phyloP scores from a whole-genome alignment of 1,140 invertebrate species.

The Melanaphis sacchari region DNA sequence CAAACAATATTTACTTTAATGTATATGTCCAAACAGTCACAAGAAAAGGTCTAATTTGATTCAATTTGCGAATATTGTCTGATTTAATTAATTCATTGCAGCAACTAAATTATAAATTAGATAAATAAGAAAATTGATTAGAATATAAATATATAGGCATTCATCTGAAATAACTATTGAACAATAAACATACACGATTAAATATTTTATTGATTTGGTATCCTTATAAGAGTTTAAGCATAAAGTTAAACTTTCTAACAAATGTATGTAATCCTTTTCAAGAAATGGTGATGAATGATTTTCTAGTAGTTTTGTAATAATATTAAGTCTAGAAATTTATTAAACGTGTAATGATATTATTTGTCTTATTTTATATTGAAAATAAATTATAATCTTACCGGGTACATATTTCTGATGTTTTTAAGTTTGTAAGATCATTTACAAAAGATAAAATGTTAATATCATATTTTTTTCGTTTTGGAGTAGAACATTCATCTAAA shows the following conservation, averaged over 20 bases:
- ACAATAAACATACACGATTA: slow-evolving; percentile 24
- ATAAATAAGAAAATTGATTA: not conserved
- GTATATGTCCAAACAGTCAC: slow-evolving; percentile 23
- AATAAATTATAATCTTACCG: slow-evolving; percentile 19
- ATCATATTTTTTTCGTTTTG: slow-evolving; percentile 42
- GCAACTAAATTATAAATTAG: slow-evolving; percentile 37
- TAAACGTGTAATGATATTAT: not conserved
- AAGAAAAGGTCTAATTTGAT: not conserved
- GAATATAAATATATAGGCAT: not conserved
- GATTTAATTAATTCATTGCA: slow-evolving; percentile 36
- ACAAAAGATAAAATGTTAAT: slow-evolving; percentile 34
- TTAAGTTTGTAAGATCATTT: slow-evolving; percentile 30
- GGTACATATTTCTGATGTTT: not conserved
- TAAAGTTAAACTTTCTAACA: slow-evolving; percentile 14
- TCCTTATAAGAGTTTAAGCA: slow-evolving; percentile 33
- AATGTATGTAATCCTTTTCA: slow-evolving; percentile 21
- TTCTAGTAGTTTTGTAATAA: slow-evolving; percentile 22
- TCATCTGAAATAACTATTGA: not conserved
- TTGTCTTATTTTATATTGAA: not conserved
- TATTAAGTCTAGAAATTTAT: slow-evolving; percentile 20
- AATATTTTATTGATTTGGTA: not conserved
- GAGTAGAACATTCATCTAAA: not conserved
- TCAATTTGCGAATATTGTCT: not conserved
- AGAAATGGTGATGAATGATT: slow-evolving; percentile 12
- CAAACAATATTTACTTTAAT: slow-evolving; percentile 46